Base-by-base conservation (phyloP, 2,888 invertebrate species). In the Lycocerus yunnanus region DNA sequence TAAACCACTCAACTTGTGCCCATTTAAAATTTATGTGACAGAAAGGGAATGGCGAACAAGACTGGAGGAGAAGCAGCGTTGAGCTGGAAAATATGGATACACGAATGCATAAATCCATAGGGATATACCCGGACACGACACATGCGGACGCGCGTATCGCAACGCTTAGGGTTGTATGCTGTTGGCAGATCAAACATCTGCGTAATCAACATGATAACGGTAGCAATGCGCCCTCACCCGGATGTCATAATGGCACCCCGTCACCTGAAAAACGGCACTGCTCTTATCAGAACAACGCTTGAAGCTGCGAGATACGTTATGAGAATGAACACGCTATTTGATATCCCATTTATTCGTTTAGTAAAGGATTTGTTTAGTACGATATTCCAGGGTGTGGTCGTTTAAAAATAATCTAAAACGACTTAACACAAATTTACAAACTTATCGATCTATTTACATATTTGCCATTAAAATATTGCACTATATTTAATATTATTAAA, bases 171-270 rank as follows among this genome's bases (percentile, higher is more conserved):
- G 73, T 71, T 58, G 60, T 66, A 61, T 71, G 71, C 72, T 76
- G 73, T 76, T 73, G 76, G 68, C 76, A 76, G 76, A 76, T 76
- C 76, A 76, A 76, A 76, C 73, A 76, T 76, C 76, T 76, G 73
- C 69, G 73, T 76, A 73, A 76, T 76, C 76, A 76, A 69, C 76
- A 58, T 66, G 76, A 76, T 76, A 76, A 73, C 73, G 66, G 71
- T 61, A 68, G 71, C 75, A 71, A 63, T 73, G 71, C 69, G 68
- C 76, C 69, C 76, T 73, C 71, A 66, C 76, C 43, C 76, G 76
- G 76, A 76, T 73, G 73, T 73, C 73, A 73, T 76, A 76, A 76
- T 72, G 69, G 75, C 73, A 69, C 74, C 61, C 66, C 73, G 76
- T 70, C 76, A 76, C 76, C 76, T 76, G 76, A 76, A 76, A 76